Evolutionary conservation across 2,113 vertebrate species (phyloP).

Genomic region (Pogona vitticeps): DNA sequence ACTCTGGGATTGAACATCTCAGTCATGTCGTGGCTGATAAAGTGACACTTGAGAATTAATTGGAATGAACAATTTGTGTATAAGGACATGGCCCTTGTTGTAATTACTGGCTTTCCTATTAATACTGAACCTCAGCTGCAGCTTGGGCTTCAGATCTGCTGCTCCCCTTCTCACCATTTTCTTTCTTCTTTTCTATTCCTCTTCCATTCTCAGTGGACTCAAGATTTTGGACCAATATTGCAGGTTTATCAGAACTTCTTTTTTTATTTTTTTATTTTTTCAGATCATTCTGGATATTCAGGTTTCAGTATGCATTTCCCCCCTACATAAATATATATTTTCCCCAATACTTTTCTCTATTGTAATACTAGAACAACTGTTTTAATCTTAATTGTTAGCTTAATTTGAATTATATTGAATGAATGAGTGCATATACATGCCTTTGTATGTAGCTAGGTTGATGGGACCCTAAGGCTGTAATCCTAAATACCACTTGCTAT

Average conservation of each 20-base stretch:
- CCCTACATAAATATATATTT: background rate
- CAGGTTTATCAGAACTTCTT: background rate
- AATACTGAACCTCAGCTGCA: accelerated
- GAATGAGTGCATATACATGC: background rate
- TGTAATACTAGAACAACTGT: background rate
- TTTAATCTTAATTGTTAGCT: background rate
- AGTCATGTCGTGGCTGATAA: background rate
- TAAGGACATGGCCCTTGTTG: background rate
- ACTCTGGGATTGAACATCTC: background rate
- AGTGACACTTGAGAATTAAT: background rate
- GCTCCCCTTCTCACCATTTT: background rate
- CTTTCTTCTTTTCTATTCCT: background rate
- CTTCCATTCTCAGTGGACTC: accelerated
- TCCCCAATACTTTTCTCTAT: background rate
- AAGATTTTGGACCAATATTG: background rate
- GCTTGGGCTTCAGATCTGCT: background rate
- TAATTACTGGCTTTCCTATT: background rate
- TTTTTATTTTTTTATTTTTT: background rate
- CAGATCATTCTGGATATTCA: conserved; percentile 25
- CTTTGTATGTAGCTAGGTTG: conserved; percentile 44
- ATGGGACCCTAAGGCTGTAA: conserved; percentile 28
- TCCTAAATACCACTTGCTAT: background rate
- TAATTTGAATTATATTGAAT: conserved; percentile 22
- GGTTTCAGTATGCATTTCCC: conserved; percentile 21
- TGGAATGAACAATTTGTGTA: background rate